Conservation (phyloP, 2,113 vertebrate species). For the Corythornis madagascariensis region DNA sequence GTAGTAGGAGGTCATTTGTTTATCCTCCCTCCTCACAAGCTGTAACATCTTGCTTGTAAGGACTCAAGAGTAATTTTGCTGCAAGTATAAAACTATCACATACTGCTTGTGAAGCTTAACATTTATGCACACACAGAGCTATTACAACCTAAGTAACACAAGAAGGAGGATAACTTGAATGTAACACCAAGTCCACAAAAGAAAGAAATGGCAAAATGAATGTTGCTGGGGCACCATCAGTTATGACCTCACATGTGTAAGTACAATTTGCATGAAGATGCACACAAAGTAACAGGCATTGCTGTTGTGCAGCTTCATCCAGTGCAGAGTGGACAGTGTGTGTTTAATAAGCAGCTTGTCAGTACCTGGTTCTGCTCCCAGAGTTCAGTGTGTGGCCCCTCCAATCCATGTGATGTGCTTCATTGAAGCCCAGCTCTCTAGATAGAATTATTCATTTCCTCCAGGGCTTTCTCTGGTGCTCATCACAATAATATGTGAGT, state of each 20-base stretch:
- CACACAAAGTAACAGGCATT: fast-evolving
- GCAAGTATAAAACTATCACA: neutral
- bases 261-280: neutral
- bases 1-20: neutral
- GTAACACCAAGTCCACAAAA: neutral
- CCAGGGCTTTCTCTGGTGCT: neutral
- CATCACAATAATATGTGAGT: neutral
- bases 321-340: fast-evolving
- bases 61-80: neutral
- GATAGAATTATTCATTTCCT: neutral
- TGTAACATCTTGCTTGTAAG: neutral
- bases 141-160: neutral
- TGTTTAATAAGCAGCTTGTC: neutral
- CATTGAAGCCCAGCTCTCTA: neutral
- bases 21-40: neutral
- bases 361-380: neutral
- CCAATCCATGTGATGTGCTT: fast-evolving
- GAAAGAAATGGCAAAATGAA: neutral
- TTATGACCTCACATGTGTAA: fast-evolving
- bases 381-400: fast-evolving
- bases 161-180: neutral
- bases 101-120: neutral
- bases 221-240: neutral
- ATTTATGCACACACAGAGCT: neutral
- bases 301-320: neutral